Base-by-base conservation (phyloP, 2,888 invertebrate genomes). In the Aporophyla lueneburgensis region DNA sequence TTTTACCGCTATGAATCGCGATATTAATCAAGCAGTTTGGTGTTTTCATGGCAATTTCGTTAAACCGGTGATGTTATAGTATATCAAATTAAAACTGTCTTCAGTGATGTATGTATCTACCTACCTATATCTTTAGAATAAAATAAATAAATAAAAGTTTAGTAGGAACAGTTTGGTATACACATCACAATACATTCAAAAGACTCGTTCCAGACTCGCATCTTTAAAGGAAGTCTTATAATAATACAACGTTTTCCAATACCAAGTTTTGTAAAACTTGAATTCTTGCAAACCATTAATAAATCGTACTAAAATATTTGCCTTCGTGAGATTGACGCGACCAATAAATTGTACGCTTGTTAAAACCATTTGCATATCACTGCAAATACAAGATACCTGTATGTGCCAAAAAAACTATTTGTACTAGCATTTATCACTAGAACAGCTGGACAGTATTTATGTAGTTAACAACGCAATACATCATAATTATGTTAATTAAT, bases 401-500 rank as follows among this genome's bases (percentile, higher is more conserved):
- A 74, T 70, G 62, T 80, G 21, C 19, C 51, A 58, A 70, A 79
- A 58, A 63, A 19, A 43, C 3, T 46, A 59, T 80, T 67, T 70
- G 53, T 21, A 63, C 59, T 56, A 65, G 6, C 33, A 66, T 61
- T 82, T 69, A 76, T 67, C 70, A 49, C 27, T 24, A 9, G 40
- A 67, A n/a, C 27, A 56, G 40, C 14, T 73, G n/a, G 63, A 49
- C 40, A 63, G 9, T 63, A 59, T 69, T 65, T 43, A 71, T 27
- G 19, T 43, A 53, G 56, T 67, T 27, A 71, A 53, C 62, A 27
- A 51, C 61, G 56, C 19, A 66, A 53, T 70, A 59, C 68, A n/a
- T 73, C 51, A 61, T 56, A 68, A 54, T 63, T 70, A 68, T 71
- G 82, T 62, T 71, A 66, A 74, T 77, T 27, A 73, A 71, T 85